A percentile compares a stretch with the other conserved stretches of the same genome.
phyloP scores from a whole-genome alignment of 2,113 vertebrate genomes.

The Serranochromis macrocephalus region DNA sequence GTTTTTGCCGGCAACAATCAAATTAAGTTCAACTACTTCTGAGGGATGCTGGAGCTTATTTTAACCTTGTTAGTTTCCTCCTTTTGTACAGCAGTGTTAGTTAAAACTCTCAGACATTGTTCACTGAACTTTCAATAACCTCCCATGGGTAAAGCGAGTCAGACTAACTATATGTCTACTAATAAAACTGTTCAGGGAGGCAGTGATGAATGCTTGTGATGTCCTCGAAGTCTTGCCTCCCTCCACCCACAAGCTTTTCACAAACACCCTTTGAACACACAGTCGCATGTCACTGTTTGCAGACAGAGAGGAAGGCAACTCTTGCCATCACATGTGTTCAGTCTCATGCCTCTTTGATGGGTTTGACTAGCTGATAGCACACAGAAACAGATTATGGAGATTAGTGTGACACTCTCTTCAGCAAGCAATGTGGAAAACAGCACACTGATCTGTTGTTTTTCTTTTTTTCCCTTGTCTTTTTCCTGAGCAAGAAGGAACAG shows the following conservation, averaged over 20 bases:
- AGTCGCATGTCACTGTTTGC: neutral
- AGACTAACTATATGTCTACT: neutral
- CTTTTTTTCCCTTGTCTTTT: neutral
- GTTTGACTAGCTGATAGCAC: neutral
- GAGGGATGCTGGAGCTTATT: slow-evolving; percentile 4
- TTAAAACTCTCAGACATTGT: neutral
- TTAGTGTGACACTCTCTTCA: neutral
- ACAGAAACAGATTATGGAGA: neutral
- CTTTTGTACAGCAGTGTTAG: neutral
- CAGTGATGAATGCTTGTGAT: neutral
- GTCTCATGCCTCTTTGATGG: neutral
- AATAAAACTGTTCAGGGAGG: neutral
- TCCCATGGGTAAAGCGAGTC: neutral
- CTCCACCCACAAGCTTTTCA: neutral
- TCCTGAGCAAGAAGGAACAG: slow-evolving; percentile 3
- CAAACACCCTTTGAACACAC: neutral
- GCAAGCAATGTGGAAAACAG: slow-evolving; percentile 36
- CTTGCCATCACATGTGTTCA: neutral
- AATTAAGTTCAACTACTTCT: neutral
- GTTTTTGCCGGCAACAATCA: neutral
- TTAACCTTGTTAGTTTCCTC: neutral
- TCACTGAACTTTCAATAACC: neutral
- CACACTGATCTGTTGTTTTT: neutral
- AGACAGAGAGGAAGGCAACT: neutral
- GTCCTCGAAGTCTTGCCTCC: neutral